Base-by-base conservation (phyloP, 2,113 vertebrate species). In the Ictalurus punctatus region DNA sequence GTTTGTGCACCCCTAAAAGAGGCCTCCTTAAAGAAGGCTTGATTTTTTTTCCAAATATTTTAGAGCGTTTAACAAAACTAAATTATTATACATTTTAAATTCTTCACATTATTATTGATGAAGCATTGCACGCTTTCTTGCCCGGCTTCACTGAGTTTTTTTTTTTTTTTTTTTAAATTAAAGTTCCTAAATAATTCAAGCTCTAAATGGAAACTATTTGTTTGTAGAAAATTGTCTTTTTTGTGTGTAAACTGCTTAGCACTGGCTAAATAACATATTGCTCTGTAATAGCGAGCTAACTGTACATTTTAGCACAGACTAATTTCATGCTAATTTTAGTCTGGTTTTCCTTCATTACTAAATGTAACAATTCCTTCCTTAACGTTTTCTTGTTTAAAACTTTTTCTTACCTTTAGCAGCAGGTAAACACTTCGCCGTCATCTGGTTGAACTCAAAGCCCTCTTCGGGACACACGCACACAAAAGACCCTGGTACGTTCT, bases 401-500 rank as follows among this genome's bases (percentile, higher is more conserved):
- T 6, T 56, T 79, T 8, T 0, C 16, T 27, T 61, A 91, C 90
- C 90, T 90, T 85, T 78, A 10, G 61, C 12, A 48, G 79, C 67
- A 63, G 90, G 85, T 56, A 90, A 96, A 92, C 98, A 99, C 94
- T 97, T 97, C 82, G 96, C 98, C 0, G 96, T 96, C 97, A 97
- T 99, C 4, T 95, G 94, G 90, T 98, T 96, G 44, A 97, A 99
- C 86, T 99, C 96, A 92, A 97, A 97, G 87, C 92, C 97, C 34
- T 97, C 96, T 1, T 96, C 94, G 4, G 96, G 94, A 91, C 98
- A 99, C 90, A 96, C 88, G 82, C 98, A 99, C 67, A 97, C 93
- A 94, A 98, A 98, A 86, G 97, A 96, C 3, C 98, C 98, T 8
- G 98, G 97, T 0, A 95, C 94, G 1, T 99, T 99, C 92, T 98